These are phyloP conservation scores for Eriocheir sinensis DNA, from an alignment of 1,140 invertebrate genomes.

Conservation along the genomic window DNA sequence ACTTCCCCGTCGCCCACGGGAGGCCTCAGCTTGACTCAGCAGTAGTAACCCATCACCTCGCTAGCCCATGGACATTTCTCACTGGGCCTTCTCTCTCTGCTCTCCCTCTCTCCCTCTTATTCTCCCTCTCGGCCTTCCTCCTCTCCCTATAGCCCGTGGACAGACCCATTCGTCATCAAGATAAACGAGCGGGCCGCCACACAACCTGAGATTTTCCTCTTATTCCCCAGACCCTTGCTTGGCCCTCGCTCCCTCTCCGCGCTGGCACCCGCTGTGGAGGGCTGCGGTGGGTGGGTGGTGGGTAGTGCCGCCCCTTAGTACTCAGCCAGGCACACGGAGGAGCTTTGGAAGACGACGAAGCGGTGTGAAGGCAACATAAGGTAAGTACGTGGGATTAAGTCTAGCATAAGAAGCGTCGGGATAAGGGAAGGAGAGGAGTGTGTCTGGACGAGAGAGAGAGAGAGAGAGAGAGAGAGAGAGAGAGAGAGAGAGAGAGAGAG, in stretches of 20 bases:
- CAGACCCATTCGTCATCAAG: conserved; percentile 66
- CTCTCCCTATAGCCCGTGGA: conserved; percentile 53
- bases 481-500: conserved; percentile 2
- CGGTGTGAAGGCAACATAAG: background rate
- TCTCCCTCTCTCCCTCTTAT: background rate
- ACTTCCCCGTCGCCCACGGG: background rate
- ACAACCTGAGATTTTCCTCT: conserved; percentile 66
- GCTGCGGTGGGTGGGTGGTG: background rate
- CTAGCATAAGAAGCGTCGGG: no score
- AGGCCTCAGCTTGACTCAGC: background rate
- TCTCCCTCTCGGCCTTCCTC: background rate
- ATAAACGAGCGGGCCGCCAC: conserved; percentile 64
- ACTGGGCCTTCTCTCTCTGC: background rate
- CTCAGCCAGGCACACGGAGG: background rate
- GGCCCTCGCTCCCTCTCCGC: background rate
- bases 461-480: conserved; percentile 12
- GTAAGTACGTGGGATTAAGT: background rate
- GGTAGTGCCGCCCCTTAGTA: background rate
- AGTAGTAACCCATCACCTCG: background rate
- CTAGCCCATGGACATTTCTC: conserved; percentile 31
- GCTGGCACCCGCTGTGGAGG: background rate
- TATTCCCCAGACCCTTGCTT: conserved; percentile 17
- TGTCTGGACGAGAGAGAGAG: background rate
- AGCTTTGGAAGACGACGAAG: background rate
- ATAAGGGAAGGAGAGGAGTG: background rate